Conservation (phyloP, 2,113 vertebrate genomes). For the Petroica traversi region DNA sequence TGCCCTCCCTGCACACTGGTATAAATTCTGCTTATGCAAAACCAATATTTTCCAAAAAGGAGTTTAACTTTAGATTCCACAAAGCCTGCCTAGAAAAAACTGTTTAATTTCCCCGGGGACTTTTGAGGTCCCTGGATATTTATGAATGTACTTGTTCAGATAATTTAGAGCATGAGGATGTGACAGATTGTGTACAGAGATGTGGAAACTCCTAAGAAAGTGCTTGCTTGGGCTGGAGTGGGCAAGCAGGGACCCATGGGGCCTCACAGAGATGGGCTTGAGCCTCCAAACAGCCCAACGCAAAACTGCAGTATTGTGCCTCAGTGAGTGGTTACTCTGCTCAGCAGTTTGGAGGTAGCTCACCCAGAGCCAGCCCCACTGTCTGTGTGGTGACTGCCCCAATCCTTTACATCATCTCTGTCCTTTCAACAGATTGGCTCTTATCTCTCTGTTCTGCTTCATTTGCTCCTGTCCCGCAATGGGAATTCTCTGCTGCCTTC, state of each 20-base stretch:
- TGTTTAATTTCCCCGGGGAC: not conserved
- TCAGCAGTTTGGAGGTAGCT: not conserved
- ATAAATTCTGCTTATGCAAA: not conserved
- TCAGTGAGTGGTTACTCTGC: not conserved
- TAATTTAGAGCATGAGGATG: not conserved
- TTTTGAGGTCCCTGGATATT: not conserved
- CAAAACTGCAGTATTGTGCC: accelerated
- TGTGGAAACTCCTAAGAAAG: not conserved
- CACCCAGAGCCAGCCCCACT: not conserved
- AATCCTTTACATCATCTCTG: not conserved
- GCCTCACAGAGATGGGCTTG: not conserved
- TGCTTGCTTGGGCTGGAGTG: not conserved
- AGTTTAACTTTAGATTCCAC: not conserved
- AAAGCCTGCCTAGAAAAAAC: not conserved
- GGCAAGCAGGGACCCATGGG: accelerated
- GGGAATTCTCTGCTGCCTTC: not conserved
- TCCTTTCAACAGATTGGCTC: not conserved
- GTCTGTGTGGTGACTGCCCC: not conserved
- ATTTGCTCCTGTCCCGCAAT: accelerated
- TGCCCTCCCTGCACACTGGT: not conserved
- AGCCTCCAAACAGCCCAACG: not conserved
- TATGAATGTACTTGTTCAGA: not conserved
- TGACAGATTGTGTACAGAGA: not conserved
- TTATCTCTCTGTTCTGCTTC: not conserved
- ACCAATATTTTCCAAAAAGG: not conserved